Evolutionary conservation across 2,113 vertebrate species (phyloP).

Genomic region (Sturnira hondurensis): DNA sequence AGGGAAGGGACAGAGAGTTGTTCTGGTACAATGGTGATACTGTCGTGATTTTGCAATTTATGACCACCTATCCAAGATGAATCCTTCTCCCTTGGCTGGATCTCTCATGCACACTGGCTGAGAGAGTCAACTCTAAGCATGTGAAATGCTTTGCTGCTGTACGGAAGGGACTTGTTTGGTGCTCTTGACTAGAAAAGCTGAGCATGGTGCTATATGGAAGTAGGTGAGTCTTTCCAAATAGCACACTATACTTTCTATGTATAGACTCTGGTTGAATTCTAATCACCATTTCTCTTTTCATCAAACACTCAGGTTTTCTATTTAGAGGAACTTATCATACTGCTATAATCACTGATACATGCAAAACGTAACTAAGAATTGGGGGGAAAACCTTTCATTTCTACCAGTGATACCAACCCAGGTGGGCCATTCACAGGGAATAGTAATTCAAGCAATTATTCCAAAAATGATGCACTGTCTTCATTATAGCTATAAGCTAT

Average conservation of each 20-base stretch:
- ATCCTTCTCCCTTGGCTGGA: neutral
- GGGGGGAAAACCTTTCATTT: constrained; percentile 69
- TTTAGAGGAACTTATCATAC: constrained; percentile 41
- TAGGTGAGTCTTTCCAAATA: neutral
- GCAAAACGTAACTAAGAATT: constrained; percentile 66
- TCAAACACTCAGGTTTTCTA: constrained; percentile 43
- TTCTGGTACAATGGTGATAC: neutral
- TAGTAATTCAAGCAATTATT: constrained; percentile 84
- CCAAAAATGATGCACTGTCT: constrained; percentile 83
- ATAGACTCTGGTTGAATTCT: neutral
- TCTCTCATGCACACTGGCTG: neutral
- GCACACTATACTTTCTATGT: neutral
- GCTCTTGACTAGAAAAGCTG: neutral
- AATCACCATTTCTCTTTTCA: constrained; percentile 39
- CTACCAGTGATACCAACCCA: constrained; percentile 76
- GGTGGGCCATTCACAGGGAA: constrained; percentile 78
- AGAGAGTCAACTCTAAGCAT: neutral
- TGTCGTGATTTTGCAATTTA: neutral
- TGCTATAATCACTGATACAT: constrained; percentile 42
- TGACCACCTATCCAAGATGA: neutral
- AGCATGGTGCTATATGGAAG: neutral
- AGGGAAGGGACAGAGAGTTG: neutral
- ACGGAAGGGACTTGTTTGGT: neutral
- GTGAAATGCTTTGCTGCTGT: neutral
- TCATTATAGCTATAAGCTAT: constrained; percentile 81